Conservation (phyloP, 2,113 vertebrate species). For the Pithys albifrons region DNA sequence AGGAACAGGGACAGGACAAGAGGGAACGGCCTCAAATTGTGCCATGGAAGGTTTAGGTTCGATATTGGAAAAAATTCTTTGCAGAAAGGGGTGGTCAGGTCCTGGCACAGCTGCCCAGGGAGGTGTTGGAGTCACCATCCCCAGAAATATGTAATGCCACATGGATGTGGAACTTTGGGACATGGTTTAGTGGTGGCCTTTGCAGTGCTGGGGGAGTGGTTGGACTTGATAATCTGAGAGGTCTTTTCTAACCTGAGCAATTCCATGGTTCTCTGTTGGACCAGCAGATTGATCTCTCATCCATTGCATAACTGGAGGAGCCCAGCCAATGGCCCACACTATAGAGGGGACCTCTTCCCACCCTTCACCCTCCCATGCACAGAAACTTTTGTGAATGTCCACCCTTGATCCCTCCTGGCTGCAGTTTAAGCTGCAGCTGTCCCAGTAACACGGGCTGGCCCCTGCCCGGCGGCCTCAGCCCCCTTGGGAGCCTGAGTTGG, state of each 20-base stretch:
- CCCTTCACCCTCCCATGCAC: neutral
- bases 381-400: neutral
- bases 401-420: neutral
- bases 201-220: neutral
- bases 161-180: neutral
- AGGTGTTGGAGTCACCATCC: neutral
- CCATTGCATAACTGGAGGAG: rapidly evolving
- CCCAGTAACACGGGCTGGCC: neutral
- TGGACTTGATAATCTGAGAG: neutral
- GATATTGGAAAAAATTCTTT: neutral
- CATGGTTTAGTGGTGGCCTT: neutral
- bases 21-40: neutral
- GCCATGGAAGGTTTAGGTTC: neutral
- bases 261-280: neutral
- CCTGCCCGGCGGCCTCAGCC: neutral
- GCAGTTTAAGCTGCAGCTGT: constrained; percentile 27
- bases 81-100: neutral
- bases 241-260: neutral
- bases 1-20: neutral
- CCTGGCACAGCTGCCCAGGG: neutral
- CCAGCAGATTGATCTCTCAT: neutral
- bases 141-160: rapidly evolving
- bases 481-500: neutral
- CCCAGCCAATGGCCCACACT: neutral
- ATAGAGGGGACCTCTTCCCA: neutral